A percentile compares a stretch with the other conserved stretches of the same genome.
These are phyloP conservation scores for Chrysolina americana DNA, from an alignment of 2,888 invertebrate genomes.

Conservation along the genomic window DNA sequence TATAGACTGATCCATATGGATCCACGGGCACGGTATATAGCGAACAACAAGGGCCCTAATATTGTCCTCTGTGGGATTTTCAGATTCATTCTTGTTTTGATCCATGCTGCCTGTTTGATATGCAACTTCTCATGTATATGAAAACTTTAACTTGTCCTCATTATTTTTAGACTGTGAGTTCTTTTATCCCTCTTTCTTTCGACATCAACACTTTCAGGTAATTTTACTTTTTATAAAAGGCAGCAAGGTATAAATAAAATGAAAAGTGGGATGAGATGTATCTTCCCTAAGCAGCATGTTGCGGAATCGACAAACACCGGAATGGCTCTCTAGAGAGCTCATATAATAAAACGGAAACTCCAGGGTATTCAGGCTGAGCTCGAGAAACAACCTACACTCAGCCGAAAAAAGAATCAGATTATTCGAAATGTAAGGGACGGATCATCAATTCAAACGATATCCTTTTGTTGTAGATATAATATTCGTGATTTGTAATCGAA, in stretches of 20 bases:
- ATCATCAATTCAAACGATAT: not conserved
- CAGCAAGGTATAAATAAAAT: constrained; percentile 52
- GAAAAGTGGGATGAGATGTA: constrained; percentile 55
- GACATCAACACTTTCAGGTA: constrained; percentile 15
- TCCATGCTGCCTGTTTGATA: too few species aligned
- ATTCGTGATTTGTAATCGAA: not conserved
- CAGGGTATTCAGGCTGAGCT: constrained; percentile 35
- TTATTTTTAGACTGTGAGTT: not conserved
- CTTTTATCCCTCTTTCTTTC: not conserved
- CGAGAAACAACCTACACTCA: constrained; percentile 15
- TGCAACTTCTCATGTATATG: too few species aligned
- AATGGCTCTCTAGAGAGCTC: constrained; percentile 59
- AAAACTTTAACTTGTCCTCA: not conserved
- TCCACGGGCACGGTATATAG: too few species aligned
- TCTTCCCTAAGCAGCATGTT: constrained; percentile 53
- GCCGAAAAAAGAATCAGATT: not conserved
- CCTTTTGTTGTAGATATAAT: not conserved
- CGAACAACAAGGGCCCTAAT: too few species aligned
- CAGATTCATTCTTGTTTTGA: too few species aligned
- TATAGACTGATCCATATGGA: too few species aligned
- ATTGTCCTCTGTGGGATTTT: too few species aligned
- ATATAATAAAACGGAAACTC: constrained; percentile 64
- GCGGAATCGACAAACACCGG: constrained; percentile 54
- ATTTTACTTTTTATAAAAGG: constrained; percentile 36
- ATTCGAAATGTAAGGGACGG: not conserved